These are phyloP conservation scores for Hydractinia echinata DNA, from an alignment of 30 jellyfish, hydroid and myxozoan species.

Conservation along the genomic window DNA sequence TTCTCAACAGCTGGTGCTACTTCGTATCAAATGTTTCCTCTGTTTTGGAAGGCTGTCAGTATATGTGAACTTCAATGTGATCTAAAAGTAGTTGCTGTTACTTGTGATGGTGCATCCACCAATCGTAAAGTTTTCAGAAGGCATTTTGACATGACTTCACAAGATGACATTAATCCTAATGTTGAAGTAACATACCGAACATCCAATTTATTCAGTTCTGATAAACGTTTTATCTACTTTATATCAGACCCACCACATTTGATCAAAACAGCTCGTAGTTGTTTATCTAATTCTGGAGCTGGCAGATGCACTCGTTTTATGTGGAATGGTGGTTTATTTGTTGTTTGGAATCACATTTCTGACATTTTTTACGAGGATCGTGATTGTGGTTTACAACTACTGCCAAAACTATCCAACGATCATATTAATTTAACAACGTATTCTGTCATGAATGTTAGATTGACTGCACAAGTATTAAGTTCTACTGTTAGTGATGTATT, in stretches of 20 bases:
- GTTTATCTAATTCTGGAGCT: conserved; percentile 46
- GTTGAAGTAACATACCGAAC: conserved; percentile 50
- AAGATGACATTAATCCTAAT: conserved; percentile 22
- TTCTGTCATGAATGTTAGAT: conserved; percentile 39
- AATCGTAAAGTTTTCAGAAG: conserved; percentile 35
- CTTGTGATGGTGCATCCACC: conserved; percentile 77
- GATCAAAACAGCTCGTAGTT: conserved; percentile 46
- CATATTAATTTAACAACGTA: conserved; percentile 33
- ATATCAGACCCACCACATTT: conserved; percentile 48
- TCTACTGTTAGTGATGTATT: conserved; percentile 33
- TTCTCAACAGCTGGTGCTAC: conserved; percentile 64
- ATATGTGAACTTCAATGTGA: conserved; percentile 35
- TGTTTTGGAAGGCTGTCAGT: conserved; percentile 65
- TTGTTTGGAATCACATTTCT: conserved; percentile 35
- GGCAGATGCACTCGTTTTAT: conserved; percentile 41
- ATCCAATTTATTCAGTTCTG: conserved; percentile 17
- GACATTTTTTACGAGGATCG: conserved; percentile 31
- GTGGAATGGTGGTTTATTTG: conserved; percentile 49
- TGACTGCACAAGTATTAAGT: no score
- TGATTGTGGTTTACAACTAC: conserved; percentile 32
- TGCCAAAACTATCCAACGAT: conserved; percentile 38
- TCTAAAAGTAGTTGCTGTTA: conserved; percentile 51
- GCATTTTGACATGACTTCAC: conserved; percentile 23
- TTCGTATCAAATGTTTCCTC: conserved; percentile 49
- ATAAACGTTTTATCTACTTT: conserved; percentile 35